A percentile compares a stretch with the other conserved stretches of the same genome.
Conservation (phyloP, 2,113 vertebrate species). For the Callospermophilus lateralis region DNA sequence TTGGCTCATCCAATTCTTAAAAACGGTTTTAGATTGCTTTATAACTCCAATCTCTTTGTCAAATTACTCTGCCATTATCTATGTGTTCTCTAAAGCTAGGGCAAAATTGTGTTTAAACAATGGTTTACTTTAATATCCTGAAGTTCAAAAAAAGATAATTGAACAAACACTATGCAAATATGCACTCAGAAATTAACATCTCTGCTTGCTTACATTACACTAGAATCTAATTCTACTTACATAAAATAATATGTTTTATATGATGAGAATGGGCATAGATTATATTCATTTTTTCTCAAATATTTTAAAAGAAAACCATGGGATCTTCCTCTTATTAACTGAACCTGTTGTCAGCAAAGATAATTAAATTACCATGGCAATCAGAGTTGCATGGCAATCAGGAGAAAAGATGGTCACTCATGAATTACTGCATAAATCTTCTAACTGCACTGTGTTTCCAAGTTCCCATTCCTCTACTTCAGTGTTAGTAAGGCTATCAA, state of each 20-base stretch:
- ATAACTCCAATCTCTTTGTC: slow-evolving; percentile 66
- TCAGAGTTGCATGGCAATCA: not conserved
- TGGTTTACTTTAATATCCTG: slow-evolving; percentile 44
- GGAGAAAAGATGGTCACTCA: not conserved
- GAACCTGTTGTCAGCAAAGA: not conserved
- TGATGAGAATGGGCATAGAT: not conserved
- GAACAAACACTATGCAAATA: slow-evolving; percentile 42
- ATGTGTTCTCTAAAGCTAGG: slow-evolving; percentile 49
- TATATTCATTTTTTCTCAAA: not conserved
- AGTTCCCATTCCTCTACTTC: not conserved
- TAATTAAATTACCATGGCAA: not conserved
- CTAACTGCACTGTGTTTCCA: not conserved
- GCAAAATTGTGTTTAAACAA: slow-evolving; percentile 64
- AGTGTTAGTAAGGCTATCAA: not conserved
- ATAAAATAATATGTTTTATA: not conserved
- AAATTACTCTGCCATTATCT: slow-evolving; percentile 64
- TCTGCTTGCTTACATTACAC: not conserved
- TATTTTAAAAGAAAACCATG: not conserved
- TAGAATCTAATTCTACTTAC: not conserved
- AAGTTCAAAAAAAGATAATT: slow-evolving; percentile 49
- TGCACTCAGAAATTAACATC: not conserved
- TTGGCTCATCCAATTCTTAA: slow-evolving; percentile 45
- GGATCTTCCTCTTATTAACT: not conserved
- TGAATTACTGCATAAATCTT: not conserved
- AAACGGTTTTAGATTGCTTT: slow-evolving; percentile 65